Conservation (phyloP, 2,797 vertebrate species). For the Acipenser transmontanus region DNA sequence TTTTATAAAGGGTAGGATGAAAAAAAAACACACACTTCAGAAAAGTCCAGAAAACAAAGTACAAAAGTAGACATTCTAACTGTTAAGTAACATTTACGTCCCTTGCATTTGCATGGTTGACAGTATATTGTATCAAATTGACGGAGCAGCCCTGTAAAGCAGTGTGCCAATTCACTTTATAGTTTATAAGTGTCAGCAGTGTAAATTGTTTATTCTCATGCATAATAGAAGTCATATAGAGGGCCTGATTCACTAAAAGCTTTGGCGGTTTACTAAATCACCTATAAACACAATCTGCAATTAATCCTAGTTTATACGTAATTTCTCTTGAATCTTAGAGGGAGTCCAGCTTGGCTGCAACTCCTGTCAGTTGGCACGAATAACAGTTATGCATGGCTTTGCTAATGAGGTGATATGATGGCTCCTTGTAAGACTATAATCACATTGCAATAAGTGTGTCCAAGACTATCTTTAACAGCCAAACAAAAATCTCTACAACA, state of each 20-base stretch:
- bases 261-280: neutral
- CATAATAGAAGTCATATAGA: conserved; percentile 1
- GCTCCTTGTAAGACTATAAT: too few relatives aligned
- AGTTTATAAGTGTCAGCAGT: neutral
- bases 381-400: neutral
- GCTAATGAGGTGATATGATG: neutral
- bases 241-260: conserved; percentile 1
- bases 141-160: neutral
- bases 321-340: neutral
- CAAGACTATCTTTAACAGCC: too few relatives aligned
- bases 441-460: too few relatives aligned
- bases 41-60: too few relatives aligned
- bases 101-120: neutral
- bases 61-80: too few relatives aligned
- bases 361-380: neutral
- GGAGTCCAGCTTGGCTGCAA: neutral
- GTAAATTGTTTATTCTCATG: neutral
- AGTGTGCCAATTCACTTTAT: neutral
- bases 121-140: neutral
- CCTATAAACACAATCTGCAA: neutral
- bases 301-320: neutral
- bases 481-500: too few relatives aligned
- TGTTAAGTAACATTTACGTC: too few relatives aligned
- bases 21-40: too few relatives aligned
- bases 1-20: too few relatives aligned